phyloP scores from a whole-genome alignment of 1,140 invertebrate species.

The Drosophila setifemur region DNA sequence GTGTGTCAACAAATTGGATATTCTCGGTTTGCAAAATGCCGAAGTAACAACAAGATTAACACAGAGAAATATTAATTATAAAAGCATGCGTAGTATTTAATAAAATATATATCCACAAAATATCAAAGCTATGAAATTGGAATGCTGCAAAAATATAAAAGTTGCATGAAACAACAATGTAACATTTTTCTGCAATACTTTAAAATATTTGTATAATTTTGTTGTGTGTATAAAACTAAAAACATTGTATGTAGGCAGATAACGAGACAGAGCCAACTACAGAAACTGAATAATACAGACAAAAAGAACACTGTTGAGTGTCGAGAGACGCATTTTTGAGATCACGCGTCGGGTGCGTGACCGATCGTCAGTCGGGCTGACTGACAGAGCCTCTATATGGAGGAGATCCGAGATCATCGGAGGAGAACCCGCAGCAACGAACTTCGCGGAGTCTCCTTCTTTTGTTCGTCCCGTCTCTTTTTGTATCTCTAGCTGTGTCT shows the following conservation, averaged over 20 bases:
- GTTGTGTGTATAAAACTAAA: neutral
- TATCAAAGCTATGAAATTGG: too few relatives aligned
- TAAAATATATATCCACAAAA: neutral
- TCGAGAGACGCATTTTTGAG: conserved; percentile 28
- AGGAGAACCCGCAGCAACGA: neutral
- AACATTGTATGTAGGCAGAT: conserved; percentile 7
- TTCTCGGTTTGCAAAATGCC: too few relatives aligned
- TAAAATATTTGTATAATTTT: too few relatives aligned
- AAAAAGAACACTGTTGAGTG: neutral
- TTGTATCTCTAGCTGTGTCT: neutral
- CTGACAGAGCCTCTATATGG: conserved; percentile 6
- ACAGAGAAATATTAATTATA: too few relatives aligned
- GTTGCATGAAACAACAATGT: too few relatives aligned
- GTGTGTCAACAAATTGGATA: neutral
- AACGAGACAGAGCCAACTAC: conserved; percentile 8
- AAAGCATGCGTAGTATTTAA: too few relatives aligned
- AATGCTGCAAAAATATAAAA: too few relatives aligned
- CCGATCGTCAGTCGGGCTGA: conserved; percentile 1
- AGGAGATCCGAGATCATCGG: conserved; percentile 11
- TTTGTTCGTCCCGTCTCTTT: neutral
- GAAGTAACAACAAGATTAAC: too few relatives aligned
- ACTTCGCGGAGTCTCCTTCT: conserved; percentile 18
- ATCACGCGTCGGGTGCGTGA: conserved; percentile 45
- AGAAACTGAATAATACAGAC: neutral
- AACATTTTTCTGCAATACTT: too few relatives aligned